Conservation (phyloP, 2,113 vertebrate species). For the Podiceps cristatus region DNA sequence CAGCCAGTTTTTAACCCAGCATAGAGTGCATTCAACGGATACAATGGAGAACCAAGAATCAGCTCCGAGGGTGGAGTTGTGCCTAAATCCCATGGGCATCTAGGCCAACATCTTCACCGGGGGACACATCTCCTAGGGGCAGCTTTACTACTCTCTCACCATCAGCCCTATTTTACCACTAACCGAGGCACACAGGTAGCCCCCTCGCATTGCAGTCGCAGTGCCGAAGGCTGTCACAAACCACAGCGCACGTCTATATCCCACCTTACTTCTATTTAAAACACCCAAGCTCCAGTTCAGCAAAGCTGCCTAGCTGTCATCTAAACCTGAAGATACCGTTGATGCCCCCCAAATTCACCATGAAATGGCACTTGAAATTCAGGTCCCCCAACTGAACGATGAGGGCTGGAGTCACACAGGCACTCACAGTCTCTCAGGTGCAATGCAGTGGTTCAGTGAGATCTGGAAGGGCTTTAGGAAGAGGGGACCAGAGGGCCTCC, state of each 20-base stretch:
- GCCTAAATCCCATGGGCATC: not conserved
- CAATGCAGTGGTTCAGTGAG: not conserved
- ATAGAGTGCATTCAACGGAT: no score
- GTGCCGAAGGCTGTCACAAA: not conserved
- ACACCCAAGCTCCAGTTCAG: not conserved
- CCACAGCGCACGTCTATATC: not conserved
- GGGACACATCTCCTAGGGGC: not conserved
- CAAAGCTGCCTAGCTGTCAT: not conserved
- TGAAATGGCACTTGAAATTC: not conserved
- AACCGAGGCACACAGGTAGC: not conserved
- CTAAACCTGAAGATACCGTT: not conserved
- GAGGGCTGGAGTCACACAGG: not conserved
- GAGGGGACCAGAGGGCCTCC: not conserved
- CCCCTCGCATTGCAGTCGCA: accelerated
- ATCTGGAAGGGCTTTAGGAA: not conserved
- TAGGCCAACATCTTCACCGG: not conserved
- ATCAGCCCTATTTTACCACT: not conserved
- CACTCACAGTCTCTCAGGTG: not conserved
- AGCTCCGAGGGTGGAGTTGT: not conserved
- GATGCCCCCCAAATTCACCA: not conserved
- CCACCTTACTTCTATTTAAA: not conserved
- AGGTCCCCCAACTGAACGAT: not conserved
- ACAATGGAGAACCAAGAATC: not conserved
- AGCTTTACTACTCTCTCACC: not conserved
- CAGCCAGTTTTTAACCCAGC: no score